These are phyloP conservation scores for Pangasius krempfi DNA, from an alignment of 2,797 vertebrate genomes.

Conservation along the genomic window DNA sequence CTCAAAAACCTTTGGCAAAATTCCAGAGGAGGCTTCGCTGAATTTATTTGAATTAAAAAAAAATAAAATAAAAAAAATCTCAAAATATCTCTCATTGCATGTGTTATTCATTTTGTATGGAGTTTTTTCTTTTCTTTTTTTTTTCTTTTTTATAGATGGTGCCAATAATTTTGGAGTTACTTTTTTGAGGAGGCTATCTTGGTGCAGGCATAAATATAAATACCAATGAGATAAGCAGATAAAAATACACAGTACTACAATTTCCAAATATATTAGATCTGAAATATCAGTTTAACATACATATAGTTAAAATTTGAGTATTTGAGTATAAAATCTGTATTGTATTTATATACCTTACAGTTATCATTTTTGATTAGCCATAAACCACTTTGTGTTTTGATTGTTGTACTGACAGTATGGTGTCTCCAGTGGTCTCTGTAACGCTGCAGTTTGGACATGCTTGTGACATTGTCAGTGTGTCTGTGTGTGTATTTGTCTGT, in stretches of 20 bases:
- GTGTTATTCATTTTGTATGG: not conserved
- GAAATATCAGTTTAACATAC: not conserved
- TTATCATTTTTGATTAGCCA: not conserved
- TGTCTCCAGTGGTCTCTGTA: conserved; percentile 38
- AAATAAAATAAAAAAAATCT: not conserved
- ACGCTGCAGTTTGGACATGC: conserved; percentile 19
- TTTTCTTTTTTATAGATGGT: not conserved
- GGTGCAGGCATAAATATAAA: not conserved
- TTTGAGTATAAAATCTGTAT: no score
- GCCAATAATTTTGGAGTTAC: not conserved
- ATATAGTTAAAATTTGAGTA: not conserved
- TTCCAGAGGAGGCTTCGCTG: not conserved
- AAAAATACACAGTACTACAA: not conserved
- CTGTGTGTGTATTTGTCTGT: conserved; percentile 53
- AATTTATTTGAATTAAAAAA: not conserved
- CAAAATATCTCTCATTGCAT: not conserved
- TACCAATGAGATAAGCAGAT: not conserved
- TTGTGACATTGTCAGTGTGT: conserved; percentile 49
- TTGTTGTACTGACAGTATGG: not conserved
- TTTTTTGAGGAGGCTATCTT: not conserved
- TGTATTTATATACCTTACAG: not conserved
- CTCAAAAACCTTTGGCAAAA: no score
- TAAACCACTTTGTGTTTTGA: not conserved
- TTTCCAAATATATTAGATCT: not conserved
- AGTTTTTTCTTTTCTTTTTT: not conserved